These are phyloP conservation scores for Vicugna pacos DNA, from an alignment of 2,113 vertebrate genomes.

Conservation along the genomic window DNA sequence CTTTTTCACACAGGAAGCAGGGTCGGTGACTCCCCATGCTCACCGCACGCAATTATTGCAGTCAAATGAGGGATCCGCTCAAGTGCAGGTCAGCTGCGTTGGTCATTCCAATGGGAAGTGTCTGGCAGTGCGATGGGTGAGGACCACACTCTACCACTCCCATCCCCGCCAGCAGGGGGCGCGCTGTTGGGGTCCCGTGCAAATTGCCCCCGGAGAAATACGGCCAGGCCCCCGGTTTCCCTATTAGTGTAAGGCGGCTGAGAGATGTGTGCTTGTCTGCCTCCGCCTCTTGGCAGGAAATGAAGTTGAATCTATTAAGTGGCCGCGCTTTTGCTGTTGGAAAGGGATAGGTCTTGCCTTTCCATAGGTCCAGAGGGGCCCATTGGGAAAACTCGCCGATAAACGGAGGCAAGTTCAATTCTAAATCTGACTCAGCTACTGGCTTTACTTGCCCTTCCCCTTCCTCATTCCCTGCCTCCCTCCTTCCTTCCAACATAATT, in stretches of 20 bases:
- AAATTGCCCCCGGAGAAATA: no score
- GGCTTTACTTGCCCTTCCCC: neutral
- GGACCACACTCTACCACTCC: fast-evolving
- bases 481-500: neutral
- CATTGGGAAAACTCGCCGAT: neutral
- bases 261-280: neutral
- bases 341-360: neutral
- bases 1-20: neutral
- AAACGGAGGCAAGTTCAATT: neutral
- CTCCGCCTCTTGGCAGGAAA: neutral
- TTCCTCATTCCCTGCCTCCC: no score
- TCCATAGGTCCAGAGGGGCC: neutral
- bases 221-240: neutral
- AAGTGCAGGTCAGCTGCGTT: neutral
- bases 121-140: neutral
- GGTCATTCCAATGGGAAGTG: no score
- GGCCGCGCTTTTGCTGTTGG: neutral
- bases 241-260: neutral
- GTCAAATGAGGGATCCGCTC: neutral
- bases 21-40: neutral
- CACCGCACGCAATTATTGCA: neutral
- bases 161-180: neutral
- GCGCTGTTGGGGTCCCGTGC: neutral
- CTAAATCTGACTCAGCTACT: neutral
- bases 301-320: neutral